Evolutionary conservation across 2,888 invertebrate genomes (phyloP).

Genomic region (Drosophila leonis): DNA sequence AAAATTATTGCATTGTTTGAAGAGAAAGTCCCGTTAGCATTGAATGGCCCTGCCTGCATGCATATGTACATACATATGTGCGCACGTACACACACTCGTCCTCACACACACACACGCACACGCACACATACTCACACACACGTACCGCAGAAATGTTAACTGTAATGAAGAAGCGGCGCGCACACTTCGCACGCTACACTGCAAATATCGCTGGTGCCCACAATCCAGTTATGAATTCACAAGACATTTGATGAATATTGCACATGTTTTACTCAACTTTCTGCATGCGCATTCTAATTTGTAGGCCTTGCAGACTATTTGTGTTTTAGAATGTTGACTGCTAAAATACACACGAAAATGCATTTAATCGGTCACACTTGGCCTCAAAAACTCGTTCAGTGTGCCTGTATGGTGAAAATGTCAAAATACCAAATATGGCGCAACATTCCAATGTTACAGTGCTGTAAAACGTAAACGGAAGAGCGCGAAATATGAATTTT

Average conservation of each 20-base stretch:
- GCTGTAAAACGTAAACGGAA: slow-evolving; percentile 1
- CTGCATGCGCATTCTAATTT: slow-evolving; percentile 21
- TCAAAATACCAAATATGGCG: slow-evolving; percentile 3
- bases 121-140: slow-evolving; percentile 16
- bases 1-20: slow-evolving; percentile 21
- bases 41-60: slow-evolving; percentile 24
- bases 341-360: slow-evolving; percentile 52
- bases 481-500: not conserved
- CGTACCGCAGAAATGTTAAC: slow-evolving; percentile 45
- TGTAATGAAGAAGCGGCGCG: slow-evolving; percentile 35
- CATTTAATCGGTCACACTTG: slow-evolving; percentile 46
- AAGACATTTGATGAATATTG: slow-evolving; percentile 21
- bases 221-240: slow-evolving; percentile 29
- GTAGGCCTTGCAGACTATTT: slow-evolving; percentile 34
- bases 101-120: slow-evolving; percentile 9
- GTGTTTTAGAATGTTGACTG: slow-evolving; percentile 47
- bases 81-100: slow-evolving; percentile 3
- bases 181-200: slow-evolving; percentile 26
- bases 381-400: slow-evolving; percentile 12
- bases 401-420: slow-evolving; percentile 15
- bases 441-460: slow-evolving; percentile 13
- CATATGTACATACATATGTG: not conserved
- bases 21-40: slow-evolving; percentile 62
- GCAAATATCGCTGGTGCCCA: slow-evolving; percentile 27
- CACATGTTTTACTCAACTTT: slow-evolving; percentile 43